Base-by-base conservation (phyloP, 2,113 vertebrate species). In the Dendropsophus ebraccatus region DNA sequence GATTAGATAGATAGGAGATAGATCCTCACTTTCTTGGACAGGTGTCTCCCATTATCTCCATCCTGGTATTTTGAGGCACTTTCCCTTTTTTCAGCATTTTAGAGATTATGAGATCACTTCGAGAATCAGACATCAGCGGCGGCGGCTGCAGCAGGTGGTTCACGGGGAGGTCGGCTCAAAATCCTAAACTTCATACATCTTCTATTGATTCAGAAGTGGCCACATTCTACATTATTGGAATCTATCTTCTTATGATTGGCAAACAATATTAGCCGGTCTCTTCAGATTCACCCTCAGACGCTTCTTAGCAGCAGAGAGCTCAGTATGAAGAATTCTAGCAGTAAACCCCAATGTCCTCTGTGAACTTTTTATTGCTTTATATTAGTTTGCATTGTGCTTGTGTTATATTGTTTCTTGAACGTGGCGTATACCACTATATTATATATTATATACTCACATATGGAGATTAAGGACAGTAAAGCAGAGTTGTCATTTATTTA, bases 71-170 rank as follows among this genome's bases (percentile, higher is more conserved):
- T 76, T 87, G 91, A 88, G 88, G 83, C 47, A 49, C 88, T 87
- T 90, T 87, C 84, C 84, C 91, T 94, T 87, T 88, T 92, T 87
- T 90, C 89, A 89, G 87, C 83, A 88, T 88, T 91, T 90, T 87
- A 87, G 77, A 76, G 82, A 87, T 90, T 87, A 90, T 89, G 82
- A 89, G 85, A 81, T 91, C 65, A 84, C 58, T 41, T 58, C 83
- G 49, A 88, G 41, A 84, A 76, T 76, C 0, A 32, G 90, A 82
- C 28, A 84, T 80, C 35, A 73, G 62, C 87, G 88, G 72, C 62
- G 87, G 89, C 89, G 89, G 89, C 84, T 82, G 86, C 83, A 86
- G 88, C 88, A 88, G 17, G 0, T 74, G 75, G 88, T 89, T 91
- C 89, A 87, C 69, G 86, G 62, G 87, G 87, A 91, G 89, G 89